Evolutionary conservation across 2,888 invertebrate genomes (phyloP), one percentile per base, ranked within the genome.

Genomic region (Napeogenes inachia): DNA sequence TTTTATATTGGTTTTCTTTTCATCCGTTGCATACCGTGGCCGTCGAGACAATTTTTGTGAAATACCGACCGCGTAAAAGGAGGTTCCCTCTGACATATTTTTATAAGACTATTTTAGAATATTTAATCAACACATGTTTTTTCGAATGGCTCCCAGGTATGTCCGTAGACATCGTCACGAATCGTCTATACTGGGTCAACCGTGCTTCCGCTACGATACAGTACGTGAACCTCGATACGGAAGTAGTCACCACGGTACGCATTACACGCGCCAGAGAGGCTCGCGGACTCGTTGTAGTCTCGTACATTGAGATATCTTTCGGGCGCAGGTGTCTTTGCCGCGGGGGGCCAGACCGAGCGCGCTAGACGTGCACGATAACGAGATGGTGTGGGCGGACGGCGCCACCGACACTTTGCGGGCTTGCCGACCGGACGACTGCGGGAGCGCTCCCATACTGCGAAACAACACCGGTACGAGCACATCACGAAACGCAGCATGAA

Each of bases 121-220:
- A 47, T 35, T 35, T 6, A 42, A 42, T 10, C 8, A 10, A 60
- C 21, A 38, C 21, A 21, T 13, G 32, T 42, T 13, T 13, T 35
- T 35, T 35, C 35, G 6, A 35, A 54, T 30, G 3, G 12, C 12
- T 4, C 10, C 60, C 89, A 92, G 94, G 94, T 77, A 77, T 95
- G 72, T 87, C 91, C 13, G 82, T 94, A 75, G 95, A 95, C 79
- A 81, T 91, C 63, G 87, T 87, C 33, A 80, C 84, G 1, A 84
- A 92, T 66, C 91, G 93, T 2, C 82, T 97, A 61, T 97, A 96
- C 86, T 97, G 95, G 94, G 79, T 87, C 61, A 85, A 86, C 78
- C 58, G 71, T 13, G 80, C 71, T 62, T 77, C 84, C 10, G 80
- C 73, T 54, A 91, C 91, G 56, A 92, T 94, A 66, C 92, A 94